A percentile compares a stretch with the other conserved stretches of the same genome.
Evolutionary conservation across 2,888 invertebrate genomes (phyloP).

Genomic region (Blastobasis lacticolella): DNA sequence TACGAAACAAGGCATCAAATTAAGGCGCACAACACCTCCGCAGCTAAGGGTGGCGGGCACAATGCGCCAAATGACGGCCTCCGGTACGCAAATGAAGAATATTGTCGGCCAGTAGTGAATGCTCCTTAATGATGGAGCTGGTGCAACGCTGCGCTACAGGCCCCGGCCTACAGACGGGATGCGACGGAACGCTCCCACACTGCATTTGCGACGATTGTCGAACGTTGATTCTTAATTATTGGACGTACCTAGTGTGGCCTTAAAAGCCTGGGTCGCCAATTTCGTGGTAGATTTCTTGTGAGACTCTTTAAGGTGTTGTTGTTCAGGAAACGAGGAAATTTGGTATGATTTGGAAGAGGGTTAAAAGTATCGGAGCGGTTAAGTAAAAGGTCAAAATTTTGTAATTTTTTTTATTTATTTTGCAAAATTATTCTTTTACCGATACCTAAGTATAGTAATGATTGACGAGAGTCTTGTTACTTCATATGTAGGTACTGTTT

Average conservation of each 20-base stretch:
- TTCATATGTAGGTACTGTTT: no score
- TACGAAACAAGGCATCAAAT: constrained; percentile 64
- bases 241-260: neutral
- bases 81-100: constrained; percentile 72
- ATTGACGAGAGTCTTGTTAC: no score
- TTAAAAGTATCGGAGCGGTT: no score
- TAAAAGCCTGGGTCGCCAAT: no score
- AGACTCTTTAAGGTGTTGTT: no score
- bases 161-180: constrained; percentile 14
- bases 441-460: no score
- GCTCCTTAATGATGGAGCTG: constrained; percentile 59
- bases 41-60: constrained; percentile 51
- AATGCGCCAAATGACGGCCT: constrained; percentile 68
- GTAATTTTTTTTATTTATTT: no score
- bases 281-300: no score
- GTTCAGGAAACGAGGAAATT: no score
- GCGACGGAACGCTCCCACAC: constrained; percentile 36
- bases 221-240: constrained; percentile 41
- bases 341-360: no score
- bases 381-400: no score
- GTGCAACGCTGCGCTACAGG: constrained; percentile 19
- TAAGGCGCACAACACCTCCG: constrained; percentile 59
- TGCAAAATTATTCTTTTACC: no score
- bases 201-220: constrained; percentile 55
- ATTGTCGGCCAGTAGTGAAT: constrained; percentile 69